Evolutionary conservation across 2,797 vertebrate genomes (phyloP), one percentile per base, ranked within the genome.

Genomic region (Leptoclinus maculatus): DNA sequence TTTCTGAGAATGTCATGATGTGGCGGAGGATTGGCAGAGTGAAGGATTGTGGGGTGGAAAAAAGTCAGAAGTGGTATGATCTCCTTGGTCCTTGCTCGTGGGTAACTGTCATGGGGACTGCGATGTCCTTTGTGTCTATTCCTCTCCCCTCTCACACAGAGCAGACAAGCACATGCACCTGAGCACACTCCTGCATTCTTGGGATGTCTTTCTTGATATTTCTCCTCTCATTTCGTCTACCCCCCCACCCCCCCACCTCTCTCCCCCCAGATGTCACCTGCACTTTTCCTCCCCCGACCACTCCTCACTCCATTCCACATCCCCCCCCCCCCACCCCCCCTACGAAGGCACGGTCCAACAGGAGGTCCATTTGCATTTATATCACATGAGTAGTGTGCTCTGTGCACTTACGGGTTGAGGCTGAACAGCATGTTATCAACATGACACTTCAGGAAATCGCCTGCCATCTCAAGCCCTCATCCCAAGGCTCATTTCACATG

Each of bases 281-380:
- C 84, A 77, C 80, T 87, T 87, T 82, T 62, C 74, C 62, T 75
- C 66, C 62, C 2, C 39, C 53, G 27, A 60, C 56, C 79, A 81
- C 80, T 65, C 69, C 54, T 68, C 78, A 21, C 60, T 36, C 70
- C 62, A 17, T 21, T 38, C 47, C 79, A 62, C 71, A 58, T 38
- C 49, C 23, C 25, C 51, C 34, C 38, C 4, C 34, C n/a, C 10
- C 12, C 3, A 58, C 43, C 65, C 29, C 29, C 34, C n/a, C 29
- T 1, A 7, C 32, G 76, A 78, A 80, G 82, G 83, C 74, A 47
- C 68, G 66, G 77, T 86, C 82, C 84, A 89, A 80, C 88, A 86
- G 91, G 87, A 86, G 88, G 89, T 32, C 80, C 82, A 94, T 94
- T 94, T 92, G 89, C 91, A 92, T 93, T 92, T 92, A 93, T 92